Evolutionary conservation across 1,140 invertebrate genomes (phyloP).

Genomic region (Orius insidiosus): DNA sequence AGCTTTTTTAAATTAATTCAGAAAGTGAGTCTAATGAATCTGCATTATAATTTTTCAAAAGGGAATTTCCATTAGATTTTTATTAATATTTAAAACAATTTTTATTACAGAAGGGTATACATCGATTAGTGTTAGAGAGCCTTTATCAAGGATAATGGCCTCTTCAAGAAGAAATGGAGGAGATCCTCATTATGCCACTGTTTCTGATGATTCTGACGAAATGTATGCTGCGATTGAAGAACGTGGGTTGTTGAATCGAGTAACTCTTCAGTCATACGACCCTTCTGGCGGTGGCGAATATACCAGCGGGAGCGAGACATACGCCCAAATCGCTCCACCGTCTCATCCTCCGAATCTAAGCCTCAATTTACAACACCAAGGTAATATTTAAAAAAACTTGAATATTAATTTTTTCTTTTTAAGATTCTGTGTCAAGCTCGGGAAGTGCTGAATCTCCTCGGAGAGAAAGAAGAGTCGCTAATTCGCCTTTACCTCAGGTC

Average conservation of each 20-base stretch:
- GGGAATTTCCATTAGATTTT: neutral
- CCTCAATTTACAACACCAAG: constrained; percentile 4
- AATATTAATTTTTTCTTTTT: constrained; percentile 1
- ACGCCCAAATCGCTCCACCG: constrained; percentile 60
- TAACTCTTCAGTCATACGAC: neutral
- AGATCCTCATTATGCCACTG: constrained; percentile 63
- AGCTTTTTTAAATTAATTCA: constrained; percentile 5
- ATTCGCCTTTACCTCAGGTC: constrained; percentile 61
- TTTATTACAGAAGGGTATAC: constrained; percentile 62
- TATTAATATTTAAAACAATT: too few species aligned
- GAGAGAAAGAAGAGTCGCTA: constrained; percentile 70
- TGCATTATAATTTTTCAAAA: constrained; percentile 8
- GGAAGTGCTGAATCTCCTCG: constrained; percentile 63
- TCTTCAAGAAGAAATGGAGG: constrained; percentile 26
- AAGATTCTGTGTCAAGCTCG: constrained; percentile 56
- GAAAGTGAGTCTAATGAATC: neutral
- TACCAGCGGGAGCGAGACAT: constrained; percentile 69
- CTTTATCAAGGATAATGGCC: constrained; percentile 53
- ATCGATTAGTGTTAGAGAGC: constrained; percentile 75
- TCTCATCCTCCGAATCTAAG: constrained; percentile 26
- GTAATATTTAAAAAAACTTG: constrained; percentile 4
- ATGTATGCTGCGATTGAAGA: constrained; percentile 81
- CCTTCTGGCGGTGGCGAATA: constrained; percentile 41
- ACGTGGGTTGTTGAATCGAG: constrained; percentile 20
- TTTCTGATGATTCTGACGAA: constrained; percentile 75